Percentiles rank a stretch among this genome's conserved stretches.
Evolutionary conservation across 2,797 vertebrate genomes (phyloP).

Genomic region (Phataginus tetradactyla): DNA sequence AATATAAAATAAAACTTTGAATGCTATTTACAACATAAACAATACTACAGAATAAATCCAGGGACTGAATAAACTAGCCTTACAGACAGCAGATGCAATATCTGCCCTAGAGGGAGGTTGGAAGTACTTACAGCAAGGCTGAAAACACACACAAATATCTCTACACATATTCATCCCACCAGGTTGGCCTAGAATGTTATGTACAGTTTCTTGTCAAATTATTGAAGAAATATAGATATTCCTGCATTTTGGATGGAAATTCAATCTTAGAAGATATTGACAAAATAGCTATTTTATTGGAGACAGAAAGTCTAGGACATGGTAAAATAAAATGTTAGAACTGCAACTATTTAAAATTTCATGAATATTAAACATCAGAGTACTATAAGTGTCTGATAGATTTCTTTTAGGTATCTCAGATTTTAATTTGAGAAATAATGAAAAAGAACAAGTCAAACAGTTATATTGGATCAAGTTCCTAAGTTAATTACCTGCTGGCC

Average conservation of each 20-base stretch:
- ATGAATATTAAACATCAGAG: not conserved
- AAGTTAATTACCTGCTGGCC: constrained; percentile 50
- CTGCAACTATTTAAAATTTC: not conserved
- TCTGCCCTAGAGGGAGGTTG: not conserved
- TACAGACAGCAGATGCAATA: not conserved
- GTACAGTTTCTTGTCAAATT: constrained; percentile 59
- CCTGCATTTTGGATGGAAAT: constrained; percentile 32
- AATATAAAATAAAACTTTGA: constrained; percentile 12
- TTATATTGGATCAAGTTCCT: not conserved
- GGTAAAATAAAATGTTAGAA: constrained; percentile 33
- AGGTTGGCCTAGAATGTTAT: constrained; percentile 43
- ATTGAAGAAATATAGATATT: constrained; percentile 36
- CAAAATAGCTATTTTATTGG: constrained; percentile 22
- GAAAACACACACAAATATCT: not conserved
- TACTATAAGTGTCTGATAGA: not conserved
- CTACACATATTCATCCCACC: not conserved
- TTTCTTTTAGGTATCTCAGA: not conserved
- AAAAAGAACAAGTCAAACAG: constrained; percentile 31
- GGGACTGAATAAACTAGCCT: not conserved
- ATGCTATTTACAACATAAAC: not conserved
- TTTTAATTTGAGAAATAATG: constrained; percentile 56
- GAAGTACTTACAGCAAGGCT: not conserved
- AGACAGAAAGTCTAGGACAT: not conserved
- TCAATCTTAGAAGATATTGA: not conserved
- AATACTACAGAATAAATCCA: not conserved